phyloP scores from a whole-genome alignment of 2,888 invertebrate species.

The Drepanosiphum platanoidis region DNA sequence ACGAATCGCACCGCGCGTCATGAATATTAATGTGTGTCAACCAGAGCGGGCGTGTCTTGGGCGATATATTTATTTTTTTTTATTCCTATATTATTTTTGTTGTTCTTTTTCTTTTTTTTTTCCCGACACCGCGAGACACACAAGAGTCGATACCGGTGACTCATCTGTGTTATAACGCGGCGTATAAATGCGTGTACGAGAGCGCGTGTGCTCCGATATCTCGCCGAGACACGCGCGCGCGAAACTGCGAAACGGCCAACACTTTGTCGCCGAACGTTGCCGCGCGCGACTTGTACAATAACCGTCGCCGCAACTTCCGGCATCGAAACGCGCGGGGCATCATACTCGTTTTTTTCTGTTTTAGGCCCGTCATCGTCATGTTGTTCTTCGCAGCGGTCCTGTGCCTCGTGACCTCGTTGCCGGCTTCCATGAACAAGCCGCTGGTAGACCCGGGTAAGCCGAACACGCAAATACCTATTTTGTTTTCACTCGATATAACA shows the following conservation, averaged over 20 bases:
- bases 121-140: neutral
- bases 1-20: conserved; percentile 39
- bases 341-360: conserved; percentile 45
- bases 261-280: conserved; percentile 25
- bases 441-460: conserved; percentile 52
- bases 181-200: neutral
- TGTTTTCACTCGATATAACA: too few relatives aligned
- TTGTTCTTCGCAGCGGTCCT: neutral
- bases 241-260: conserved; percentile 19
- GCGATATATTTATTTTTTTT: conserved; percentile 36
- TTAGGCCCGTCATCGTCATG: conserved; percentile 45
- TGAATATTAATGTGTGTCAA: conserved; percentile 58
- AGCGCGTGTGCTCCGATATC: neutral
- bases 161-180: conserved; percentile 6
- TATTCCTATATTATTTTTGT: too few relatives aligned
- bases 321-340: conserved; percentile 1
- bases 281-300: conserved; percentile 21
- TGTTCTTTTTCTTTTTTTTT: neutral
- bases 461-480: neutral
- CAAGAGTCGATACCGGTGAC: conserved; percentile 26
- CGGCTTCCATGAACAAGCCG: conserved; percentile 47
- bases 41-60: conserved; percentile 49
- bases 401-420: conserved; percentile 48
- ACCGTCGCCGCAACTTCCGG: too few relatives aligned
- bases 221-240: conserved; percentile 4